Conservation (phyloP, 2,113 vertebrate genomes). For the Colistium nudipinnis region DNA sequence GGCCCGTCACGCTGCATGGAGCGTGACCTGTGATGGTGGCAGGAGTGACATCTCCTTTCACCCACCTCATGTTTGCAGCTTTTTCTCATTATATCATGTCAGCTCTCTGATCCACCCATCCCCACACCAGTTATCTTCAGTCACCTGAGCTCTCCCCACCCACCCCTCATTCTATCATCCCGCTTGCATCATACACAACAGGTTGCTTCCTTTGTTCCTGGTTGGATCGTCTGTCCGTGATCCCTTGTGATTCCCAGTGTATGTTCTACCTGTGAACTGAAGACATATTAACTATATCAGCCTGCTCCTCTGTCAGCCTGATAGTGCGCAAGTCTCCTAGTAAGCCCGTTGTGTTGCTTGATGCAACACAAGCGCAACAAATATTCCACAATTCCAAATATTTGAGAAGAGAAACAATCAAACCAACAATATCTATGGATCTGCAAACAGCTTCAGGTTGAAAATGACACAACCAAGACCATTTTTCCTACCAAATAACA, state of each 20-base stretch:
- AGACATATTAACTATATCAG: background rate
- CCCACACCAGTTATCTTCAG: background rate
- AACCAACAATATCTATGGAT: too few species aligned
- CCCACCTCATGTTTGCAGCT: background rate
- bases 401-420: too few species aligned
- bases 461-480: background rate
- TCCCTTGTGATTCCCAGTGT: background rate
- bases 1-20: background rate
- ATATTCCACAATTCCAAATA: too few species aligned
- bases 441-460: too few species aligned
- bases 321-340: too few species aligned
- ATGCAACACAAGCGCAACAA: too few species aligned
- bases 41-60: too few species aligned
- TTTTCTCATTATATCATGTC: background rate
- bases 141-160: background rate
- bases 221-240: background rate
- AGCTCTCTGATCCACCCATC: background rate
- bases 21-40: background rate
- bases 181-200: background rate
- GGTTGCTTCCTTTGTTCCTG: constrained; percentile 3
- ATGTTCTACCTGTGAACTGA: background rate
- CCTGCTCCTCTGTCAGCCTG: background rate
- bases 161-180: background rate
- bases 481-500: background rate
- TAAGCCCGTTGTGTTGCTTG: too few species aligned